Base-by-base conservation (phyloP, 2,113 vertebrate genomes). In the Nipponia nippon region DNA sequence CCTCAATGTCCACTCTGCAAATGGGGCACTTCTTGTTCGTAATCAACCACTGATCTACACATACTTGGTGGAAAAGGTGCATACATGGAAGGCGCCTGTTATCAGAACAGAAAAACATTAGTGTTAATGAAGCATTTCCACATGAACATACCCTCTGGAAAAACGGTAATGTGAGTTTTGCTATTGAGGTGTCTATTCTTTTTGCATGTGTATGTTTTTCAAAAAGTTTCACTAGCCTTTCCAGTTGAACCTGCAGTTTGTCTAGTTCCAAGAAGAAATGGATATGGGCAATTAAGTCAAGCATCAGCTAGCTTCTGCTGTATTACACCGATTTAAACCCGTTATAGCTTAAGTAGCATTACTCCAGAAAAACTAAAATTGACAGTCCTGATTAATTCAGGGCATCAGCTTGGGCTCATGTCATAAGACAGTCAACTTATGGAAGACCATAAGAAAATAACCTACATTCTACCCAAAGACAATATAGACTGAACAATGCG, bases 11-110 rank as follows among this genome's bases (percentile, higher is more conserved):
- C 99, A 99, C 99, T 99, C 99, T 99, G 99, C 99, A 99, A 98
- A 99, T 99, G 98, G 99, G 99, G 99, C 99, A 99, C 98, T 99
- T 99, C 99, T 99, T 99, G 97, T 99, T 99, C 95, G 99, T 99
- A 91, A 99, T 99, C 97, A 99, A 88, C 99, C 99, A 99, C 97
- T 99, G 99, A 96, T 99, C 99, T 90, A 99, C 99, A 97, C 99
- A 99, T 40, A 99, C 99, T 98, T 99, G 99, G 97, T 99, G 99
- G 98, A 99, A 99, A 98, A 99, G 99, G 98, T 99, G 99, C 99
- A 99, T 99, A 99, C 99, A 99, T 2, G 99, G 99, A 95, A 99
- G 99, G 83, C 99, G 99, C 88, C 99, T 99, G 95, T 63, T 92
- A 61, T n/a, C 70, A 42, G 79, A 85, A 97, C 73, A 96, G 55